A percentile compares a stretch with the other conserved stretches of the same genome.
phyloP scores from a whole-genome alignment of 2,797 vertebrate species.

The Galaxias olidus region DNA sequence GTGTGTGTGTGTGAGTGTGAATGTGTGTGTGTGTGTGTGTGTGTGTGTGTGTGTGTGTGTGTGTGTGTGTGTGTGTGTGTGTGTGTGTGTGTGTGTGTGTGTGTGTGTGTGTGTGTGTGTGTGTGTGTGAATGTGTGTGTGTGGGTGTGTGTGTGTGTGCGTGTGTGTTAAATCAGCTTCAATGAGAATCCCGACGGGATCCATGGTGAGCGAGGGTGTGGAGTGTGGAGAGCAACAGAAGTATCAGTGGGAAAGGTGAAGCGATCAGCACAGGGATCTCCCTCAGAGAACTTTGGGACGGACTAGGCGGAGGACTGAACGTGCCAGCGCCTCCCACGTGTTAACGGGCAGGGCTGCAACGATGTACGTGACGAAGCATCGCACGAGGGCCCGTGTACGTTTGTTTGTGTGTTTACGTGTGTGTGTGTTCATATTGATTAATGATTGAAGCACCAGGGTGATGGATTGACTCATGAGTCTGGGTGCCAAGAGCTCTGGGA shows the following conservation, averaged over 20 bases:
- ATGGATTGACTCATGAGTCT: conserved; percentile 26
- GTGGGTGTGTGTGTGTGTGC: too few species aligned
- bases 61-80: not conserved
- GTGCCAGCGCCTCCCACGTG: conserved; percentile 73
- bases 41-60: not conserved
- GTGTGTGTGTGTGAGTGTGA: too few species aligned
- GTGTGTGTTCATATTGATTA: conserved; percentile 57
- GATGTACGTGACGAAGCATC: conserved; percentile 73
- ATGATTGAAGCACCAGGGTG: conserved; percentile 61
- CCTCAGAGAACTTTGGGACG: conserved; percentile 38
- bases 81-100: conserved; percentile 5
- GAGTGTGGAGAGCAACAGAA: conserved; percentile 55
- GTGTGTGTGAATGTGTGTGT: not conserved
- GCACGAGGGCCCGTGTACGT: conserved; percentile 50
- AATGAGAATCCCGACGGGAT: conserved; percentile 57
- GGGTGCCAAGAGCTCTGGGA: conserved; percentile 51
- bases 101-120: not conserved
- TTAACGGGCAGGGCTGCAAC: conserved; percentile 63
- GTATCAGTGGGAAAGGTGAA: conserved; percentile 58
- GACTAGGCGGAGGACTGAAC: conserved; percentile 46
- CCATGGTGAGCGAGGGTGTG: conserved; percentile 64
- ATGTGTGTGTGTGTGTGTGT: conserved; percentile 15
- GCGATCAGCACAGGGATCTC: conserved; percentile 23
- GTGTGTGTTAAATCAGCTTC: conserved; percentile 52
- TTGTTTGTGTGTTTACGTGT: conserved; percentile 10